These are phyloP conservation scores for Himalopsyche phryganea DNA, from an alignment of 1,140 invertebrate genomes.

Conservation along the genomic window DNA sequence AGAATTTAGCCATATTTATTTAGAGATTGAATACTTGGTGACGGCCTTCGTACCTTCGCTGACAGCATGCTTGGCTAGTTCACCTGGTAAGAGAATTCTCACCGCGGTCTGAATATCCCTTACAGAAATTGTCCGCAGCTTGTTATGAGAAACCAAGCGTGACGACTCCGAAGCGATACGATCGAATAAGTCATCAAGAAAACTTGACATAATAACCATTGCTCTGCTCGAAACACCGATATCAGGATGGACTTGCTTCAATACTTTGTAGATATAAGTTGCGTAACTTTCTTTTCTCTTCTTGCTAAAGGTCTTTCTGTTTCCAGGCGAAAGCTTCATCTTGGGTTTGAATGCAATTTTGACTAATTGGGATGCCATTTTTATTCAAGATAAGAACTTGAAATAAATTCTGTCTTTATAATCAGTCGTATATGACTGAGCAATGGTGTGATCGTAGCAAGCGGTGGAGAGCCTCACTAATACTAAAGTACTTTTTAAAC, in stretches of 20 bases:
- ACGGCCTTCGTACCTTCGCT: constrained; percentile 60
- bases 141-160: constrained; percentile 68
- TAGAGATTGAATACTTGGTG: constrained; percentile 56
- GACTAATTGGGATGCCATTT: not conserved
- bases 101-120: constrained; percentile 56
- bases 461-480: too few species aligned
- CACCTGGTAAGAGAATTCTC: constrained; percentile 55
- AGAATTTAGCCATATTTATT: constrained; percentile 42
- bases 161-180: constrained; percentile 61
- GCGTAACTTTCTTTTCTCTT: constrained; percentile 66
- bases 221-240: constrained; percentile 56
- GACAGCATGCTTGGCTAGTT: constrained; percentile 59
- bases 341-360: constrained; percentile 50
- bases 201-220: constrained; percentile 66
- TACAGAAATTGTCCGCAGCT: constrained; percentile 58
- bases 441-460: too few species aligned
- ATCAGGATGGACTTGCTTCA: constrained; percentile 52
- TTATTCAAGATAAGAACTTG: too few species aligned
- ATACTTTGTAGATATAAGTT: constrained; percentile 69
- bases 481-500: too few species aligned
- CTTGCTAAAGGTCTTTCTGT: constrained; percentile 57
- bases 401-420: constrained; percentile 60
- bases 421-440: too few species aligned
- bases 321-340: constrained; percentile 54
- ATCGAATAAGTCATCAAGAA: constrained; percentile 58